phyloP scores from a whole-genome alignment of 2,113 vertebrate genomes.

The Caretta caretta region DNA sequence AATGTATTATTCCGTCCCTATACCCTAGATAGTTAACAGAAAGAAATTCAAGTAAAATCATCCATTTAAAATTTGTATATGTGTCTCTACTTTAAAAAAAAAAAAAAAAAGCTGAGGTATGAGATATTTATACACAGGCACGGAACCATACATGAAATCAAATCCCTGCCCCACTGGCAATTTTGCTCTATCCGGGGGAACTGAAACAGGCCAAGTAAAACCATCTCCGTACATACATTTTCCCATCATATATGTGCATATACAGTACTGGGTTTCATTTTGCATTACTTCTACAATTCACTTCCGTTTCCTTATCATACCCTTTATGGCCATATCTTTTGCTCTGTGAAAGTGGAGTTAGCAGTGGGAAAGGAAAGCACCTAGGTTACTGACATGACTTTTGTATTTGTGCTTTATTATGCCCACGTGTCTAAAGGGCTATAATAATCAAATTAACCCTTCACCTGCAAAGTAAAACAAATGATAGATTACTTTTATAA shows the following conservation, averaged over 20 bases:
- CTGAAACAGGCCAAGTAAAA: neutral
- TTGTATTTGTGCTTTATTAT: neutral
- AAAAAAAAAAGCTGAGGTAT: neutral
- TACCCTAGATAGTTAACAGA: neutral
- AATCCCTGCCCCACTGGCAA: fast-evolving
- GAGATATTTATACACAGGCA: neutral
- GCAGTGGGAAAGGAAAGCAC: neutral
- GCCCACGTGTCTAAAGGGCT: neutral
- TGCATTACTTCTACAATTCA: fast-evolving
- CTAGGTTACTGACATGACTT: neutral
- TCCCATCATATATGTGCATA: neutral
- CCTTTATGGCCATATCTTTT: neutral
- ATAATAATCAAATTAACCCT: neutral
- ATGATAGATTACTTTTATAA: neutral
- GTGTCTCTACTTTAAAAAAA: neutral
- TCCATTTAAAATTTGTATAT: neutral
- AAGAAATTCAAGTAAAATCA: neutral
- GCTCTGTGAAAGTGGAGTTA: neutral
- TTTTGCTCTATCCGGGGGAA: fast-evolving
- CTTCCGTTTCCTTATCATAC: neutral
- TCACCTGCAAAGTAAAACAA: neutral
- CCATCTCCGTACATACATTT: neutral
- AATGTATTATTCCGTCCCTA: neutral
- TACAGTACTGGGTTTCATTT: neutral
- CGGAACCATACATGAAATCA: fast-evolving